Evolutionary conservation across 2,888 invertebrate species (phyloP), one percentile per base, ranked within the genome.

Genomic region (Tenthredo notha): DNA sequence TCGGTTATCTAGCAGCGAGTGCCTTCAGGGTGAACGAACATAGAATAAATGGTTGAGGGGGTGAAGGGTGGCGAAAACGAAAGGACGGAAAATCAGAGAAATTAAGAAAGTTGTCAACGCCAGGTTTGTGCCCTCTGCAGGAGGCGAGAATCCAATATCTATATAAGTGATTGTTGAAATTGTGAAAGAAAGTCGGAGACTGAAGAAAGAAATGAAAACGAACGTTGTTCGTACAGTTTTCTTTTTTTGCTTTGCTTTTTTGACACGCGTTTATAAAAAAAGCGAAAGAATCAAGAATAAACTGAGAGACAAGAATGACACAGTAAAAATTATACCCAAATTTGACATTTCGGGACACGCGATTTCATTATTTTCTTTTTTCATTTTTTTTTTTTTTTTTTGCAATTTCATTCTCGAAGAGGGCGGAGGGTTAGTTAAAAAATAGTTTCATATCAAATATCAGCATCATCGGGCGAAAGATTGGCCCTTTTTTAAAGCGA

Each of bases 21-120:
- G 77, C 15, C 77, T 77, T 77, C 47, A 3, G 77, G 77, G 15
- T 77, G 77, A 77, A 15, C 18, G 50, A 77, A 50, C 77, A 54
- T 29, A 29, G 50, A 67, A n/a, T 67, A 43, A 82, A 47, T 40
- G 40, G n/a, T 18, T 9, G 82, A n/a, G 25, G 75, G 47, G n/a
- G 54, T 18, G 54, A 50, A 29, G 61, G 61, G n/a, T 6, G 58
- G 40, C 75, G 40, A 29, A 29, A 54, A 77, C 50, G 47, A 77
- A 77, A 47, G 85, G 85, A 84, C 84, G 77, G 80, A 86, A 86
- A 86, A 50, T 86, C 84, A 86, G 80, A 86, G 86, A 87, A 88
- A 87, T 88, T 87, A 88, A 88, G 87, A 87, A 88, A 87, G 86
- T 86, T 86, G 88, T 88, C 88, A 87, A 82, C 80, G 72, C 84